A percentile compares a stretch with the other conserved stretches of the same genome.
phyloP scores from a whole-genome alignment of 53 echinoderm and acorn worm genomes.

The Crossaster papposus region DNA sequence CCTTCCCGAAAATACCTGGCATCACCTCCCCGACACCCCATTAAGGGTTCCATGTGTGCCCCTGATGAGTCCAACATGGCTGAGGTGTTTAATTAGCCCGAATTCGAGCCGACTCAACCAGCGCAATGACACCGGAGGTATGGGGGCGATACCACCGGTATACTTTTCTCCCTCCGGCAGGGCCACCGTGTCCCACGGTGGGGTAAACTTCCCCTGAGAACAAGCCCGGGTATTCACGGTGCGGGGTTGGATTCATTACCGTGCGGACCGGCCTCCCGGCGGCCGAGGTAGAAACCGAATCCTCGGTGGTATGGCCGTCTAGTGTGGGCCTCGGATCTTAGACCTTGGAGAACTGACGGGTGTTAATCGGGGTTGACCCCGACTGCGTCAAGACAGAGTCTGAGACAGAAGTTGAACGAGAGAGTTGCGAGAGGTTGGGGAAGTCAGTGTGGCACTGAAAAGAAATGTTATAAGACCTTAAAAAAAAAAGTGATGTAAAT shows the following conservation, averaged over 20 bases:
- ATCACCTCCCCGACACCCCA: constrained; percentile 16
- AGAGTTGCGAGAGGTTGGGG: background rate
- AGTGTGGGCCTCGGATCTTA: constrained; percentile 47
- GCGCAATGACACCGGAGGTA: constrained; percentile 52
- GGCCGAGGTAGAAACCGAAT: constrained; percentile 35
- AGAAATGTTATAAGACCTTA: no score
- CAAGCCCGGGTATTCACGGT: constrained; percentile 55
- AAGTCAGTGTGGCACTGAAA: background rate
- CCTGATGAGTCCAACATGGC: constrained; percentile 52
- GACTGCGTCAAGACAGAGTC: background rate
- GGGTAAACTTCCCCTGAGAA: constrained; percentile 11
- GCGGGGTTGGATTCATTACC: constrained; percentile 52
- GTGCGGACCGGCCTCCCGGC: constrained; percentile 27
- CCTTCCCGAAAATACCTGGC: background rate
- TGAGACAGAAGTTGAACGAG: background rate
- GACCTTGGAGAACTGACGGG: constrained; percentile 51
- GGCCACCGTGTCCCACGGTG: constrained; percentile 38
- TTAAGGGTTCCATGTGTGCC: constrained; percentile 21
- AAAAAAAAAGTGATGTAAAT: no score
- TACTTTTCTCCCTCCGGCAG: constrained; percentile 39
- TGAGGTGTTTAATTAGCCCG: constrained; percentile 58
- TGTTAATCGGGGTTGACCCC: constrained; percentile 59
- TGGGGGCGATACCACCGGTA: constrained; percentile 45
- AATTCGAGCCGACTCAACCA: constrained; percentile 21
- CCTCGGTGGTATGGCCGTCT: constrained; percentile 45